Base-by-base conservation (phyloP, 2,888 invertebrate genomes). In the Cataglyphis cursor region DNA sequence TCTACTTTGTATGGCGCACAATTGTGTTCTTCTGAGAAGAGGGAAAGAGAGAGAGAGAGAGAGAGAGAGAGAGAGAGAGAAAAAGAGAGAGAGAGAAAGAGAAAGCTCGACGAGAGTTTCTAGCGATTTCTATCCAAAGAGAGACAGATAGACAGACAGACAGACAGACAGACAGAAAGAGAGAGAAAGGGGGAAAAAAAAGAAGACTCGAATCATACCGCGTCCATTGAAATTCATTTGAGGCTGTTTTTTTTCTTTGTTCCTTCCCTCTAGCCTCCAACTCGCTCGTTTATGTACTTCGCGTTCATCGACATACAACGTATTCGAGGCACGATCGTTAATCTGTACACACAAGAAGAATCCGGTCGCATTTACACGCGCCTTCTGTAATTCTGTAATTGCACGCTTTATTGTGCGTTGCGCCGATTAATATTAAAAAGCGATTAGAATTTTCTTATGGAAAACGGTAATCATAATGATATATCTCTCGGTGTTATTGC, bases 221-320 rank as follows among this genome's bases (percentile, higher is more conserved):
- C 18, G n/a, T 76, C 72, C 70, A 82, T 85, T 85, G 74, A 87
- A 78, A 87, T 87, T 87, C 83, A 85, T 84, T 84, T 65, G 78
- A 73, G 65, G n/a, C 57, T 35, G 24, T 41, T 48, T 81, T 85
- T 86, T 78, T 54, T 76, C 38, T 61, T 38, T 41, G 28, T 66
- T 51, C 21, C 65, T 85, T 81, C 44, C 41, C 41, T 6, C 54
- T 57, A 57, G 31, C 38, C 65, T 54, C 68, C 8, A 48, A 64
- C 75, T 59, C 59, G 38, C 48, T 83, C 68, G 41, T 65, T 80
- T 59, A 28, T 38, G 57, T 73, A 57, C 51, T 38, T 72, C 66
- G 66, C 81, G 81, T 54, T 70, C 72, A 72, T 31, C 72, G 73
- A 62, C 28, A 59, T 74, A 75, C 54, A 28, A 54, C 54, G 82